Conservation (phyloP, 1,140 invertebrate genomes). For the Tachypleus tridentatus region DNA sequence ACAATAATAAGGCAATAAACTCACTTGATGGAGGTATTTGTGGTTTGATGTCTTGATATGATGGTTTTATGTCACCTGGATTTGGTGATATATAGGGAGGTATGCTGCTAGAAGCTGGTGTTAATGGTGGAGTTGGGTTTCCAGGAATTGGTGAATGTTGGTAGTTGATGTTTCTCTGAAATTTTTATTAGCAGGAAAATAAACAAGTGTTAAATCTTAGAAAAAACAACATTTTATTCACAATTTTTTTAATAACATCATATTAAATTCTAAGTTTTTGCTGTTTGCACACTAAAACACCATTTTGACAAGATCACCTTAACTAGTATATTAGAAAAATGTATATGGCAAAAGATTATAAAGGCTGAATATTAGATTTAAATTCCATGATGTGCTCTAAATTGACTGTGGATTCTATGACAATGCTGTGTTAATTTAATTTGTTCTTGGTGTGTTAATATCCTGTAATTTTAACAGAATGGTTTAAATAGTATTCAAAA, state of each 20-base stretch:
- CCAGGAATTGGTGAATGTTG: constrained; percentile 92
- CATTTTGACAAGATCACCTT: too few species aligned
- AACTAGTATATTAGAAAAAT: too few species aligned
- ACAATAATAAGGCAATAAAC: too few species aligned
- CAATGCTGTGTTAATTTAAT: too few species aligned
- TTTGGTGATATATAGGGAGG: constrained; percentile 79
- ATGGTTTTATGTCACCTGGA: constrained; percentile 64
- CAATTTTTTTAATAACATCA: constrained; percentile 8
- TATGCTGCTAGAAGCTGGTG: constrained; percentile 63
- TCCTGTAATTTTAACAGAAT: neutral
- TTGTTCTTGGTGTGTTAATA: too few species aligned
- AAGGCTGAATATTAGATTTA: too few species aligned
- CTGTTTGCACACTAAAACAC: neutral
- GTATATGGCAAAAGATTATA: too few species aligned
- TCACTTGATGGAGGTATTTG: constrained; percentile 22
- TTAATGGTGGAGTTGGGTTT: constrained; percentile 85
- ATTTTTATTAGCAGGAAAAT: too few species aligned
- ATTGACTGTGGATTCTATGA: too few species aligned
- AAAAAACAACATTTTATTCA: too few species aligned
- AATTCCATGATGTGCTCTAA: too few species aligned
- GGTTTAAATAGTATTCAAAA: neutral
- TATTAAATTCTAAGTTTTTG: neutral
- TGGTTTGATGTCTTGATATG: constrained; percentile 63
- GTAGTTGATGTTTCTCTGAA: constrained; percentile 42
- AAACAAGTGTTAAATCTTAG: too few species aligned